Conservation (phyloP, 2,113 vertebrate species). For the Chaetodon trifascialis region DNA sequence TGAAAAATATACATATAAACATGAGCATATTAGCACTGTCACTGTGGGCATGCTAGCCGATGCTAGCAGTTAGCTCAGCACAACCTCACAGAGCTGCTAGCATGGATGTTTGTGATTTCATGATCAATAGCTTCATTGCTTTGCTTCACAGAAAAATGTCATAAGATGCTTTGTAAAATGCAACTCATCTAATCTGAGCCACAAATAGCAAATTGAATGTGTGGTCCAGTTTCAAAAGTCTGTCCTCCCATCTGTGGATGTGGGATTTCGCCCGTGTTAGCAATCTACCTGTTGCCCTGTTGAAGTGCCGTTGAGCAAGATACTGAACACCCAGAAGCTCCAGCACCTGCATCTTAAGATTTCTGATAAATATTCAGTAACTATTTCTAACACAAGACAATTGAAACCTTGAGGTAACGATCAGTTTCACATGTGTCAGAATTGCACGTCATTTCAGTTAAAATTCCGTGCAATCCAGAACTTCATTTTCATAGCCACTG, state of each 20-base stretch:
- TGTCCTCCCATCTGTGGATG: background rate
- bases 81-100: background rate
- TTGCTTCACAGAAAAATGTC: background rate
- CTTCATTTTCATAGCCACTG: background rate
- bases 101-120: background rate
- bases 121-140: background rate
- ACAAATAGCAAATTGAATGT: too few relatives aligned
- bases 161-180: background rate
- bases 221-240: too few relatives aligned
- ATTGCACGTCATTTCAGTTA: background rate
- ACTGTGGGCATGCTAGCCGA: background rate
- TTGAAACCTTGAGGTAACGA: background rate
- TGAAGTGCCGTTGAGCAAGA: background rate
- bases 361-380: background rate
- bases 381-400: background rate
- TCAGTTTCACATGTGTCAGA: conserved; percentile 39
- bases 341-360: background rate
- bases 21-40: background rate
- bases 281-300: background rate
- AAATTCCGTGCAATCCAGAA: background rate
- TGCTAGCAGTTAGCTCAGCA: background rate
- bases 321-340: background rate
- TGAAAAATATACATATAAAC: background rate
- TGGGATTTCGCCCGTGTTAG: background rate
- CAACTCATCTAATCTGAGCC: background rate